These are phyloP conservation scores for Xyliphius kryptos DNA, from an alignment of 2,113 vertebrate genomes.

Conservation along the genomic window DNA sequence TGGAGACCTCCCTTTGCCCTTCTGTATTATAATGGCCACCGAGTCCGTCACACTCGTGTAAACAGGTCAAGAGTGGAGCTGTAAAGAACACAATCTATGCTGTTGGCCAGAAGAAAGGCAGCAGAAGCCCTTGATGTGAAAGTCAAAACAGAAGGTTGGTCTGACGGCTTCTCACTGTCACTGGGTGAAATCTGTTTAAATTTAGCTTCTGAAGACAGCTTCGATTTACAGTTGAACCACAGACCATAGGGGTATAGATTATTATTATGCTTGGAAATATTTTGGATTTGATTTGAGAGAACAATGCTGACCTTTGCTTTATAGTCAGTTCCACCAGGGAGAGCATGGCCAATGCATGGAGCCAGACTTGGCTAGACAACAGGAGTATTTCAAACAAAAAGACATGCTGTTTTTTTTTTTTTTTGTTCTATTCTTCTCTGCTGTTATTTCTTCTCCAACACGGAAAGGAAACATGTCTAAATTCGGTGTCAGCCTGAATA, in stretches of 20 bases:
- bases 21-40: constrained; percentile 25
- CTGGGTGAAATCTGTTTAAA: constrained; percentile 37
- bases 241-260: constrained; percentile 37
- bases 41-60: constrained; percentile 38
- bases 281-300: constrained; percentile 43
- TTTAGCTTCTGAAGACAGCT: constrained; percentile 35
- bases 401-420: constrained; percentile 11
- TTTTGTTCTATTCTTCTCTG: constrained; percentile 25
- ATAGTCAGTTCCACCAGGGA: constrained; percentile 34
- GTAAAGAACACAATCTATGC: constrained; percentile 41
- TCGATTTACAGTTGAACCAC: constrained; percentile 29
- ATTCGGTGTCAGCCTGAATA: constrained; percentile 34
- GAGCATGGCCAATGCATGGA: constrained; percentile 19
- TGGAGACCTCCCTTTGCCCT: constrained; percentile 36
- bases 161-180: constrained; percentile 37
- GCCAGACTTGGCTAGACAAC: constrained; percentile 36
- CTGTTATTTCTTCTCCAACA: constrained; percentile 24
- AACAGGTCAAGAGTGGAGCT: constrained; percentile 40
- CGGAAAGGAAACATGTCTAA: constrained; percentile 36
- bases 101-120: constrained; percentile 37
- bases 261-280: constrained; percentile 37
- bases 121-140: constrained; percentile 39
- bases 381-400: constrained; percentile 29
- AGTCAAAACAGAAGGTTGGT: constrained; percentile 36
- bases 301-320: constrained; percentile 39